These are phyloP conservation scores for Nibea albiflora DNA, from an alignment of 2,113 vertebrate genomes.

Conservation along the genomic window DNA sequence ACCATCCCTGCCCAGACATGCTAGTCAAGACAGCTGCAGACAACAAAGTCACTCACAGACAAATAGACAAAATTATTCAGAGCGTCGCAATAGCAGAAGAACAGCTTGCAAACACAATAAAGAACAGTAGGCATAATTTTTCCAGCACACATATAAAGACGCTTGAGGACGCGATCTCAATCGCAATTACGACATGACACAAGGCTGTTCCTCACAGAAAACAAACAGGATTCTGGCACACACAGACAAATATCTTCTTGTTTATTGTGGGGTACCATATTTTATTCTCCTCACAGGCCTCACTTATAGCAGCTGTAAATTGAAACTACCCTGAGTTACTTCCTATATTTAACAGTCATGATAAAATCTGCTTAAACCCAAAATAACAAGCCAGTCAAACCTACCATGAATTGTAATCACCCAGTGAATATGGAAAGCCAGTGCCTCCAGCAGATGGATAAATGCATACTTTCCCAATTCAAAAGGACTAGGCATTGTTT, in stretches of 20 bases:
- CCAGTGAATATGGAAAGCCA: conserved; percentile 39
- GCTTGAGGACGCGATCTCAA: conserved; percentile 39
- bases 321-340: conserved; percentile 18
- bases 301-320: conserved; percentile 24
- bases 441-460: conserved; percentile 54
- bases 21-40: conserved; percentile 52
- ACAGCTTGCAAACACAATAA: conserved; percentile 73
- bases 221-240: too few species aligned
- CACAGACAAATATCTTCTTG: too few species aligned
- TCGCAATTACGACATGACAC: conserved; percentile 21
- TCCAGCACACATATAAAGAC: conserved; percentile 57
- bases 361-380: conserved; percentile 60
- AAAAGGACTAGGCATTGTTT: background rate
- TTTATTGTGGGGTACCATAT: too few species aligned
- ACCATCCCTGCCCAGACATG: conserved; percentile 26
- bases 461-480: conserved; percentile 28
- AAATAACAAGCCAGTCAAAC: conserved; percentile 65
- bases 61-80: conserved; percentile 73
- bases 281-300: conserved; percentile 22
- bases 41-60: conserved; percentile 67
- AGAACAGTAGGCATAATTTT: conserved; percentile 42
- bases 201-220: conserved; percentile 22
- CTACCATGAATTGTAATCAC: conserved; percentile 48
- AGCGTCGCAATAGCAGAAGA: conserved; percentile 41
- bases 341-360: conserved; percentile 38